These are phyloP conservation scores for Leuctra nigra DNA, from an alignment of 2,888 invertebrate species.

Conservation along the genomic window DNA sequence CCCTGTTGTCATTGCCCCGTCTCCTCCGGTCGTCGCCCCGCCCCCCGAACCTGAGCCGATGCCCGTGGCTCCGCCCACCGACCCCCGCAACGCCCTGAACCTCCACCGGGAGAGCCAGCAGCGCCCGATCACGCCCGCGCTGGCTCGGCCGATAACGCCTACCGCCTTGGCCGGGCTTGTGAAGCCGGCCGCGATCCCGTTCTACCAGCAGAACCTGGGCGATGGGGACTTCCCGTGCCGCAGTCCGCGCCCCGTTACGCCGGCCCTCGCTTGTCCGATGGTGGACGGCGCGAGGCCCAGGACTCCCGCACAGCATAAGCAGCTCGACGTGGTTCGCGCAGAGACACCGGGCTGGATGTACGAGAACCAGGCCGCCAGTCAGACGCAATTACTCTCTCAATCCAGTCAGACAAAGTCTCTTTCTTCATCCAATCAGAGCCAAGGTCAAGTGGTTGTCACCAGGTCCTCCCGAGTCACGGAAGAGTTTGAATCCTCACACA, in stretches of 20 bases:
- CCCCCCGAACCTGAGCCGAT: neutral
- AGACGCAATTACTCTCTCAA: neutral
- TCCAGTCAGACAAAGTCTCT: neutral
- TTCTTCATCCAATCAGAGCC: neutral
- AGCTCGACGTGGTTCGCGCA: neutral
- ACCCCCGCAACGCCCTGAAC: constrained; percentile 13
- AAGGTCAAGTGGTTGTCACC: constrained; percentile 6
- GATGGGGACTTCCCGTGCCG: constrained; percentile 23
- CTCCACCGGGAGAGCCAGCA: neutral
- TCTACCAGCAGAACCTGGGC: constrained; percentile 51
- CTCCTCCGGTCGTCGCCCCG: neutral
- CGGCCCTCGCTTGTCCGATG: constrained; percentile 15
- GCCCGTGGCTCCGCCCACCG: constrained; percentile 26
- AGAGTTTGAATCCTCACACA: constrained; percentile 10
- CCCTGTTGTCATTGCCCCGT: neutral
- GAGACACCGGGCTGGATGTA: neutral
- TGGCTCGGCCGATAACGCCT: constrained; percentile 28
- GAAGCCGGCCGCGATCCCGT: constrained; percentile 70
- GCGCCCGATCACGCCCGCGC: neutral
- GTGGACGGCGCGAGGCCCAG: constrained; percentile 1
- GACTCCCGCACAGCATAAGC: neutral
- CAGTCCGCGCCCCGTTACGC: constrained; percentile 1
- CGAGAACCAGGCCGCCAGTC: neutral
- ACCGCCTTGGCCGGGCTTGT: constrained; percentile 42
- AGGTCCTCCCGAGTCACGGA: constrained; percentile 7